Percentiles rank a stretch among this genome's conserved stretches.
phyloP scores from a whole-genome alignment of 2,797 vertebrate species.

The Falco rusticolus region DNA sequence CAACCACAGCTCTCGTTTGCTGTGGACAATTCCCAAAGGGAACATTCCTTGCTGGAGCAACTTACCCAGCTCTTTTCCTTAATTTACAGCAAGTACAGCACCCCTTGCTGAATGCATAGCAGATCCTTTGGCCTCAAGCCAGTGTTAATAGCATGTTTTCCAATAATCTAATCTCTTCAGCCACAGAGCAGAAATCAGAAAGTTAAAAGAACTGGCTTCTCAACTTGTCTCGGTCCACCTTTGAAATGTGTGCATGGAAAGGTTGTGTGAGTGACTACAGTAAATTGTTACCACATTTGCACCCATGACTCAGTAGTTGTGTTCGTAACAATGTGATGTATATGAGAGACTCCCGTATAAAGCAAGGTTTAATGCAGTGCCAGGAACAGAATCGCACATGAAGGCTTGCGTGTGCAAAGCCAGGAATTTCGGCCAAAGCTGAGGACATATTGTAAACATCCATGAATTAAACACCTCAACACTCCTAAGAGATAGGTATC shows the following conservation, averaged over 20 bases:
- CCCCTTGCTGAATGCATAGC: slow-evolving; percentile 32
- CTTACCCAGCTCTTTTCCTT: slow-evolving; percentile 31
- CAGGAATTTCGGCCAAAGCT: slow-evolving; percentile 36
- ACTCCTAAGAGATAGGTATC: neutral
- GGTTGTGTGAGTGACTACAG: neutral
- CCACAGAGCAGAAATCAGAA: slow-evolving; percentile 40
- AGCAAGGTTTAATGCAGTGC: neutral
- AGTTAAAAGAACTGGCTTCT: slow-evolving; percentile 41
- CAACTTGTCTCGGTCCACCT: neutral
- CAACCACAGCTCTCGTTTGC: slow-evolving; percentile 30
- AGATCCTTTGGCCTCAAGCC: slow-evolving; percentile 44
- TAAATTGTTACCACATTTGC: slow-evolving; percentile 32
- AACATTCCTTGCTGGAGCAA: slow-evolving; percentile 19
- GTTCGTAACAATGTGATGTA: neutral
- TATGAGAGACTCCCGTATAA: neutral
- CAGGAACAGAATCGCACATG: neutral
- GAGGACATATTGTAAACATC: slow-evolving; percentile 14
- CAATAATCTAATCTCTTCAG: slow-evolving; percentile 62
- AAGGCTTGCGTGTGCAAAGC: neutral
- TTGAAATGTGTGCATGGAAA: slow-evolving; percentile 16
- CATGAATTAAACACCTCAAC: slow-evolving; percentile 14
- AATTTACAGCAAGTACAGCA: slow-evolving; percentile 26
- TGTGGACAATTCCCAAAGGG: slow-evolving; percentile 53
- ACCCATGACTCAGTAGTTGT: neutral
- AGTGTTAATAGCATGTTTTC: slow-evolving; percentile 46